Base-by-base conservation (phyloP, 2,888 invertebrate species). In the Euspilapteryx auroguttella region DNA sequence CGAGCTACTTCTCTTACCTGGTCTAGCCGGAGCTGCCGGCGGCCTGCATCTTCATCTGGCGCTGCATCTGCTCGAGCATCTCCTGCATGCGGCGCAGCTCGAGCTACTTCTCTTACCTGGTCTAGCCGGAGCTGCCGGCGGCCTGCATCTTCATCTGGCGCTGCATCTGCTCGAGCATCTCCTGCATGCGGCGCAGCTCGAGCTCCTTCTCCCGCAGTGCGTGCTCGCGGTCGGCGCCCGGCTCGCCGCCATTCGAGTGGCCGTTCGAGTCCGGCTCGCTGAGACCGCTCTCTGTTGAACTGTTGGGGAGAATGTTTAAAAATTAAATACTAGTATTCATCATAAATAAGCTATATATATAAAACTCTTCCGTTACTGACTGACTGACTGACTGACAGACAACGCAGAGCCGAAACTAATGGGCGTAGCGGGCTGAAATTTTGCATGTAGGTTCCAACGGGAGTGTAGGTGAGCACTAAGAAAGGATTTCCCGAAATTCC, bases 21-120 rank as follows among this genome's bases (percentile, higher is more conserved):
- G n/a, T n/a, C n/a, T n/a, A n/a, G n/a, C n/a, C n/a, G n/a, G n/a
- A n/a, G n/a, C n/a, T n/a, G n/a, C n/a, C n/a, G n/a, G n/a, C n/a
- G n/a, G n/a, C 73, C 45, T 85, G 85, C 46, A 86, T 78, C 50
- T 86, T 82, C 81, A 96, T 94, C 77, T 96, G 93, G 0, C 94
- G 92, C 69, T 97, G 93, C 94, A 97, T 96, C 50, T 90, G 90
- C 20, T 89, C 88, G 46, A 97, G 61, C 87, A 94, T 91, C 62
- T 95, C 95, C 53, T 95, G 94, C 96, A 97, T 96, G 41, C 92
- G 85, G 31, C 89, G 84, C 39, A 97, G 68, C 68, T 94, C 94
- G 0, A 92, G 93, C 50, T 94, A 94, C 68, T 73, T 94, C 53
- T 94, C 94, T 49, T n/a, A n/a, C n/a, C n/a, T n/a, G n/a, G n/a